Evolutionary conservation across 2,797 vertebrate species (phyloP).

Genomic region (Dryobates pubescens): DNA sequence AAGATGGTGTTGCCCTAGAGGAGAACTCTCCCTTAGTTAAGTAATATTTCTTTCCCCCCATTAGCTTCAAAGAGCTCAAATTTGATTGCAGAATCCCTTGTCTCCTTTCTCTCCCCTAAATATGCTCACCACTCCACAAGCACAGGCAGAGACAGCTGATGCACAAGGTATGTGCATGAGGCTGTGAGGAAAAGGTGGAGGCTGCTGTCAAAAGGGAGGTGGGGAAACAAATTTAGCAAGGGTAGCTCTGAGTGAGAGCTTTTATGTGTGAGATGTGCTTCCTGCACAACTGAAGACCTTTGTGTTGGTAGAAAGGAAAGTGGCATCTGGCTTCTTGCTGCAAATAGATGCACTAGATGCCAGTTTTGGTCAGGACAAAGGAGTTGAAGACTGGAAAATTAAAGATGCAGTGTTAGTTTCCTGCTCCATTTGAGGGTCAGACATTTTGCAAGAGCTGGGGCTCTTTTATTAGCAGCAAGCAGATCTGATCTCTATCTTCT

Average conservation of each 20-base stretch:
- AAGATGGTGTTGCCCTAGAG: neutral
- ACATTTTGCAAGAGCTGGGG: neutral
- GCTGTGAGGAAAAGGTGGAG: neutral
- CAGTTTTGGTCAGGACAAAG: neutral
- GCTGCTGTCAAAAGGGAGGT: neutral
- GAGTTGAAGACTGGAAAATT: neutral
- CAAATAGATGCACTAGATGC: neutral
- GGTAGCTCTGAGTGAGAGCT: neutral
- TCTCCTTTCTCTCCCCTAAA: slow-evolving; percentile 38
- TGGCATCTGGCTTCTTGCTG: neutral
- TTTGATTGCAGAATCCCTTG: slow-evolving; percentile 38
- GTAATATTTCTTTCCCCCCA: slow-evolving; percentile 22
- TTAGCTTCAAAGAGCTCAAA: slow-evolving; percentile 44
- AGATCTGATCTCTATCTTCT: neutral
- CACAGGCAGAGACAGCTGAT: neutral
- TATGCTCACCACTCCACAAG: neutral
- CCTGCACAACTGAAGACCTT: neutral
- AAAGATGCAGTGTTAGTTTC: neutral
- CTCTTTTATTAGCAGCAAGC: neutral
- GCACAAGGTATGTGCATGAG: neutral
- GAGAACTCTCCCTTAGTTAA: slow-evolving; percentile 45
- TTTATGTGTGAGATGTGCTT: neutral
- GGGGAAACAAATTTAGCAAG: neutral
- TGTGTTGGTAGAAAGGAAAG: neutral
- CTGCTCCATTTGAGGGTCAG: neutral